Base-by-base conservation (phyloP, 1,140 invertebrate genomes). In the Probaryconus sp. region DNA sequence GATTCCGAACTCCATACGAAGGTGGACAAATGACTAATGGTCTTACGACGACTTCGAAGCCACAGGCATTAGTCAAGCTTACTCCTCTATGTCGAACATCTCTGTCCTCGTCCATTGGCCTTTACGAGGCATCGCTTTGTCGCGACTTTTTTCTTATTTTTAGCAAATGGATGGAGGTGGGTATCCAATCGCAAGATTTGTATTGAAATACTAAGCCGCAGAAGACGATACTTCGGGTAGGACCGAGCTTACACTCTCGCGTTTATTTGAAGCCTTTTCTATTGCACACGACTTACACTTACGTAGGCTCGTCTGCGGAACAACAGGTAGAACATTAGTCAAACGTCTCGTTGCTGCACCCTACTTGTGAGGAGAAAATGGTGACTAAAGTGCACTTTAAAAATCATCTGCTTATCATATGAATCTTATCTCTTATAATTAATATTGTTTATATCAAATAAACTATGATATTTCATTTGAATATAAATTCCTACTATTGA, bases 251-350 rank as follows among this genome's bases (percentile, higher is more conserved):
- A 69, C 24, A 56, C 43, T 11, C 37, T 31, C 47, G 6, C 37
- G 9, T 60, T 37, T 60, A 13, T 35, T 40, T 37, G 9, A 10
- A 9, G n/a, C 26, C 5, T n/a, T 11, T 45, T 35, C 60, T 77
- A 67, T 50, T 28, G 31, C 38, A 65, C 26, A 37, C 26, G 4
- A 42, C 37, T 38, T 53, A 50, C 45, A 35, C 35, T 38, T 18
- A 73, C 72, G 70, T 74, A 76, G 75, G 73, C 69, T 74, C 63
- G 78, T 83, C 77, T 80, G 60, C 80, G 53, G 76, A 75, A 84
- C 80, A 84, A 82, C 81, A 83, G 81, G 81, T 83, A 83, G 81
- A 84, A 79, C 81, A 83, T 84, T 83, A 84, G 81, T 84, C 83
- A 84, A 84, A 80, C 76, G 80, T 76, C 80, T 82, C 63, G 81